Evolutionary conservation across 2,797 vertebrate genomes (phyloP).

Genomic region (Spinibarbus caldwelli): DNA sequence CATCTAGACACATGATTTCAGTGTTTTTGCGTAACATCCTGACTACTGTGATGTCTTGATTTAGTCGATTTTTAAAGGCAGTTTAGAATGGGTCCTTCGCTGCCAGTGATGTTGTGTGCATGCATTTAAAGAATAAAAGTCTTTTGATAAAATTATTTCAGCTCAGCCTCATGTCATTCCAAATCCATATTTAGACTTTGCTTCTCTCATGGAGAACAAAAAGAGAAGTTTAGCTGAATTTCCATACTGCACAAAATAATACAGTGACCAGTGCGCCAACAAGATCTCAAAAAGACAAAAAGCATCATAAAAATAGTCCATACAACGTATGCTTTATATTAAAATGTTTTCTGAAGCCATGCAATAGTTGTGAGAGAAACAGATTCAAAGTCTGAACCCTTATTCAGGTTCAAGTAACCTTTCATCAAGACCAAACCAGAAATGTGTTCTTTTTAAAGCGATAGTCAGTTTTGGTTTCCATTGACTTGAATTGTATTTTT

Average conservation of each 20-base stretch:
- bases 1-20: not conserved
- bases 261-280: not conserved
- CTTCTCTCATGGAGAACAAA: not conserved
- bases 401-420: not conserved
- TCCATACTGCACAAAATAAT: not conserved
- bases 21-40: not conserved
- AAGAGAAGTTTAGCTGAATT: not conserved
- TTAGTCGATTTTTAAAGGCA: not conserved
- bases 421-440: too few species aligned
- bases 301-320: not conserved
- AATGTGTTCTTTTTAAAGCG: not conserved
- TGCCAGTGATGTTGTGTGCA: not conserved
- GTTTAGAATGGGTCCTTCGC: not conserved
- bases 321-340: not conserved
- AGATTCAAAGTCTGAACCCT: too few species aligned
- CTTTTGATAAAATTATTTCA: not conserved
- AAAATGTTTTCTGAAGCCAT: not conserved
- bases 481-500: not conserved
- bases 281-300: not conserved
- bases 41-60: slow-evolving; percentile 4
- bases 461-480: not conserved
- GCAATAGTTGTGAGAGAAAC: not conserved
- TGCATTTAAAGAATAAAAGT: not conserved
- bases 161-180: not conserved
- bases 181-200: not conserved